Evolutionary conservation across 2,888 invertebrate genomes (phyloP).

Genomic region (Tuberolachnus salignus): DNA sequence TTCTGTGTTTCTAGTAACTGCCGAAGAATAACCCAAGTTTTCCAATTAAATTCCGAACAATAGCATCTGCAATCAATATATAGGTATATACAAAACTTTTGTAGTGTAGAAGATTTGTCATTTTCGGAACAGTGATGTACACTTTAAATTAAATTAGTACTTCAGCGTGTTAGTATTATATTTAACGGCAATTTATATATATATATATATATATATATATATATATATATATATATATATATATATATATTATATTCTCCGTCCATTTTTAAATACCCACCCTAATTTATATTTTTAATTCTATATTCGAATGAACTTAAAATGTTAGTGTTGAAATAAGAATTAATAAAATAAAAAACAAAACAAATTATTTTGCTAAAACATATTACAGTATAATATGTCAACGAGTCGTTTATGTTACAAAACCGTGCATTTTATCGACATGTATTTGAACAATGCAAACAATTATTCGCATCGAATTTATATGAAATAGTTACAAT

Average conservation of each 20-base stretch:
- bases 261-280: background rate
- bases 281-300: too few relatives aligned
- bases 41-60: conserved; percentile 49
- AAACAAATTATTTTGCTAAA: too few relatives aligned
- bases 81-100: conserved; percentile 9
- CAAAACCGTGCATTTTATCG: too few relatives aligned
- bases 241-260: background rate
- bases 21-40: conserved; percentile 49
- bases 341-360: background rate
- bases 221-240: too few relatives aligned
- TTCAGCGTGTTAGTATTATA: background rate
- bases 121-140: conserved; percentile 1
- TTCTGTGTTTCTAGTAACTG: conserved; percentile 37
- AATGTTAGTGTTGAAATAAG: background rate
- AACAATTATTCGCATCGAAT: too few relatives aligned
- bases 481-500: too few relatives aligned
- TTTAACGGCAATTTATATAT: too few relatives aligned
- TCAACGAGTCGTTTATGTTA: too few relatives aligned
- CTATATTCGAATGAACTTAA: background rate
- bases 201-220: background rate
- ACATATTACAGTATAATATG: too few relatives aligned
- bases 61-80: conserved; percentile 23
- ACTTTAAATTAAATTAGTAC: conserved; percentile 20
- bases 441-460: too few relatives aligned
- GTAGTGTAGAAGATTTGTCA: background rate